A percentile compares a stretch with the other conserved stretches of the same genome.
Conservation (phyloP, 2,797 vertebrate genomes). For the Discoglossus pictus region DNA sequence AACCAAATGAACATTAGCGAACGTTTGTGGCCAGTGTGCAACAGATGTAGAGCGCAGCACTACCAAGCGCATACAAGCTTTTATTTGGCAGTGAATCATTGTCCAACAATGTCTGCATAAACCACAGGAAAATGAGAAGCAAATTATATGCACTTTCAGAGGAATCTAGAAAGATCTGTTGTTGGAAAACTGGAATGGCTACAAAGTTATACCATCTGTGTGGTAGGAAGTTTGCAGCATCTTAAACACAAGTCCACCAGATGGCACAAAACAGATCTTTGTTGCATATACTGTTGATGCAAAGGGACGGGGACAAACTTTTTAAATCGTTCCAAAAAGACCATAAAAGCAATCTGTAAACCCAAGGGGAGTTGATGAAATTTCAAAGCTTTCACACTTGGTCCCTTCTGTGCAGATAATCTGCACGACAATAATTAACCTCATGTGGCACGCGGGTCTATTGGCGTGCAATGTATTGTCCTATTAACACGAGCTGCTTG, state of each 20-base stretch:
- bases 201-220: conserved; percentile 33
- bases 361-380: conserved; percentile 18
- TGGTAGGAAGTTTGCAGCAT: conserved; percentile 14
- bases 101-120: too few relatives aligned
- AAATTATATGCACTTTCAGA: too few relatives aligned
- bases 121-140: too few relatives aligned
- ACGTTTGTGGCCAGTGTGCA: too few relatives aligned
- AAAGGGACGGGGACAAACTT: conserved; percentile 35
- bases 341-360: conserved; percentile 34
- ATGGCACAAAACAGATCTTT: conserved; percentile 40
- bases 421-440: conserved; percentile 38
- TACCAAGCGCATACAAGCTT: neutral
- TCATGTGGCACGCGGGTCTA: conserved; percentile 8
- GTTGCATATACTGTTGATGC: conserved; percentile 12
- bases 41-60: too few relatives aligned
- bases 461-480: too few relatives aligned
- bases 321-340: conserved; percentile 37
- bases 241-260: conserved; percentile 38
- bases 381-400: conserved; percentile 42
- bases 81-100: conserved; percentile 2
- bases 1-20: too few relatives aligned
- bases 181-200: conserved; percentile 10
- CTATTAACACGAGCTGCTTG: too few relatives aligned
- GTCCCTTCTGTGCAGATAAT: conserved; percentile 36
- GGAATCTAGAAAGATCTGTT: neutral